Evolutionary conservation across 2,797 vertebrate genomes (phyloP).

Genomic region (Carcharodon carcharias): DNA sequence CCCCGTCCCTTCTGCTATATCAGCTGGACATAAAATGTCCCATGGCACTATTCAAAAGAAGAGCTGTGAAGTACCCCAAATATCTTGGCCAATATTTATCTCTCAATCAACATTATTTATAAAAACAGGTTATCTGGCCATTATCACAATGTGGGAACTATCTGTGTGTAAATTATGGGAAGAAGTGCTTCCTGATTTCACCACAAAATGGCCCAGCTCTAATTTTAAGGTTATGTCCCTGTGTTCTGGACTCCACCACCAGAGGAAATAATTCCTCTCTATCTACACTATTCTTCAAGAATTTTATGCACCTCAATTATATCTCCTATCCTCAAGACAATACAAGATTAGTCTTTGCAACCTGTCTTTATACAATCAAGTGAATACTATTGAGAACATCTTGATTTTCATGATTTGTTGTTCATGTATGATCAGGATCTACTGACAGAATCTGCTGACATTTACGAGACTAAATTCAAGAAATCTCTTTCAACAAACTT

Average conservation of each 20-base stretch:
- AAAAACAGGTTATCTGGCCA: neutral
- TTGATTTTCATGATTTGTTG: neutral
- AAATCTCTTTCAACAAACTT: neutral
- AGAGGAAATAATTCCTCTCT: too few species aligned
- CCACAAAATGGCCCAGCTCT: neutral
- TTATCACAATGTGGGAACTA: neutral
- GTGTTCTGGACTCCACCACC: neutral
- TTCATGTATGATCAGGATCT: neutral
- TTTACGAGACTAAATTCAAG: neutral
- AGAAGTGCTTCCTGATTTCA: neutral
- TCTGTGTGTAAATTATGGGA: neutral
- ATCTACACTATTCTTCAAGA: neutral
- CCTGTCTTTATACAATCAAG: neutral
- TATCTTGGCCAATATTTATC: neutral
- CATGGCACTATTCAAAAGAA: neutral
- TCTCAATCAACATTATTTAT: neutral
- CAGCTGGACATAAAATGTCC: neutral
- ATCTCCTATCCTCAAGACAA: too few species aligned
- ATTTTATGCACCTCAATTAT: neutral
- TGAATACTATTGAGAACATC: neutral
- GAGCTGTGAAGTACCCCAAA: neutral
- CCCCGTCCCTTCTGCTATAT: neutral
- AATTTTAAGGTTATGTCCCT: neutral
- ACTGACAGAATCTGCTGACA: neutral
- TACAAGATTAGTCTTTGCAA: neutral